Conservation (phyloP, 1,140 invertebrate species). For the Tribolium castaneum region DNA sequence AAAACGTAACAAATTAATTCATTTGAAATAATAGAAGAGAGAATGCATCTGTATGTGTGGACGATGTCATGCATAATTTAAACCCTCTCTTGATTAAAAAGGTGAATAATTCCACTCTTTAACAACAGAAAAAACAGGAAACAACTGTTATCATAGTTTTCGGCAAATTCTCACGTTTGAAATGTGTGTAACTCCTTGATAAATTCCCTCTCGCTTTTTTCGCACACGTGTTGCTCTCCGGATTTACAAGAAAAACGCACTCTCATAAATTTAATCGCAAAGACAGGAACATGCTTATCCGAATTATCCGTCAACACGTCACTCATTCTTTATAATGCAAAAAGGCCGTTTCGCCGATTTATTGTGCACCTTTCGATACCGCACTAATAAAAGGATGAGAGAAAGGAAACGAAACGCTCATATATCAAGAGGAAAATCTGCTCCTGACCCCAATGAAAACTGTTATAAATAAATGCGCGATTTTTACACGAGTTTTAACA, state of each 20-base stretch:
- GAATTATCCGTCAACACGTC: not conserved
- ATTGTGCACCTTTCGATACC: not conserved
- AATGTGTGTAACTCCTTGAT: not conserved
- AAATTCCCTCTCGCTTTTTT: not conserved
- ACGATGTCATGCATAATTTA: not conserved
- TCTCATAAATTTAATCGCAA: not conserved
- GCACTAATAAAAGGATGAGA: not conserved
- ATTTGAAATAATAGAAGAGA: not conserved
- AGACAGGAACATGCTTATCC: not conserved
- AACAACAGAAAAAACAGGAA: not conserved
- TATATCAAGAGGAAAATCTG: not conserved
- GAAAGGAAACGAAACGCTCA: not conserved
- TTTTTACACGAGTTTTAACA: too few relatives aligned
- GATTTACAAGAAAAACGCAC: not conserved
- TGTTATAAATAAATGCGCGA: not conserved
- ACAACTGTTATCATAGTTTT: not conserved
- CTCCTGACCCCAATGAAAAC: not conserved
- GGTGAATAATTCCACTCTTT: not conserved
- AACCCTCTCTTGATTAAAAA: not conserved
- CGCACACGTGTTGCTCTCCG: not conserved
- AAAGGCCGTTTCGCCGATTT: not conserved
- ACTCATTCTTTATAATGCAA: not conserved
- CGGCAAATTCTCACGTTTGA: too few relatives aligned
- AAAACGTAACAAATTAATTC: not conserved
- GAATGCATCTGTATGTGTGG: not conserved